Conservation (phyloP, 2,113 vertebrate genomes). For the Tamias sibiricus region DNA sequence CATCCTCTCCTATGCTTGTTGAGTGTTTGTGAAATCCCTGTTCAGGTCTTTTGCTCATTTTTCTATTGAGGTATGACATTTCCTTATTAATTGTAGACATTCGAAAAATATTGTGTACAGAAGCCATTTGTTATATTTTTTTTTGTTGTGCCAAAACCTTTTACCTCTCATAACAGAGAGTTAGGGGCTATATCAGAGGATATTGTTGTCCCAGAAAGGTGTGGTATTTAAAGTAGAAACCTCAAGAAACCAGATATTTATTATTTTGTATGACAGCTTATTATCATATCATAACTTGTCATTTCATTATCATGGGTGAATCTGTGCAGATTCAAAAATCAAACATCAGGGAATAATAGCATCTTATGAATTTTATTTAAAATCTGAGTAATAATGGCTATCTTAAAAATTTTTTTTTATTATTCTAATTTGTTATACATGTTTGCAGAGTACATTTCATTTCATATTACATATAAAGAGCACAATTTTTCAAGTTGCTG, state of each 20-base stretch:
- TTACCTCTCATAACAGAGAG: neutral
- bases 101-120: neutral
- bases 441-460: too few relatives aligned
- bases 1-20: neutral
- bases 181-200: neutral
- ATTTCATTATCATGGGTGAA: neutral
- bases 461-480: too few relatives aligned
- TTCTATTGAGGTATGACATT: neutral
- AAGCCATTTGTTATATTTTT: neutral
- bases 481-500: too few relatives aligned
- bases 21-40: neutral
- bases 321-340: neutral
- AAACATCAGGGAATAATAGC: neutral
- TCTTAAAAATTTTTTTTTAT: too few relatives aligned
- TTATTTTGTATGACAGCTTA: neutral
- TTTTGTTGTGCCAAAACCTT: neutral
- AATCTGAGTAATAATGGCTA: neutral
- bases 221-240: neutral
- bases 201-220: neutral
- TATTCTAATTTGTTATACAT: too few relatives aligned
- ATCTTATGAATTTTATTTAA: neutral
- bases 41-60: neutral
- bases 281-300: neutral
- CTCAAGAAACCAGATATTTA: neutral
- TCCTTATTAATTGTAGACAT: neutral